Conservation (phyloP, 2,797 vertebrate genomes). For the Pogoniulus pusillus region DNA sequence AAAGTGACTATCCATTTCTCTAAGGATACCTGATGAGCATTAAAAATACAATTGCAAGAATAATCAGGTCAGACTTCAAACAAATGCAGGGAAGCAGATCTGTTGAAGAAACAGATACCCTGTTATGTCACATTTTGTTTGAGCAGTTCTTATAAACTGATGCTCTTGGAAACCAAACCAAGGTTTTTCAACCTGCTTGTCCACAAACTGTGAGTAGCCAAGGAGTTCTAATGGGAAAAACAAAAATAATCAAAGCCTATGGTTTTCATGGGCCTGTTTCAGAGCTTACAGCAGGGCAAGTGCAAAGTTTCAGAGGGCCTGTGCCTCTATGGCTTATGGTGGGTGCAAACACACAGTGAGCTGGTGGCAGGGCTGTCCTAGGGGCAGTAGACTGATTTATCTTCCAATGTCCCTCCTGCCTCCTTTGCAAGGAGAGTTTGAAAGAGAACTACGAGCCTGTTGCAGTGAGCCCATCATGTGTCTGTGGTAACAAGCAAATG, state of each 20-base stretch:
- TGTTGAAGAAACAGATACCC: conserved; percentile 43
- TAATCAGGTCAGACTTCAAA: conserved; percentile 66
- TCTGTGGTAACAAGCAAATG: neutral
- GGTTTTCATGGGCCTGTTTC: neutral
- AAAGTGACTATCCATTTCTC: conserved; percentile 48
- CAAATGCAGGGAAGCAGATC: conserved; percentile 34
- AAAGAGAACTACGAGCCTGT: neutral
- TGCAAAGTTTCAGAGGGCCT: neutral
- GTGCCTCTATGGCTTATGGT: neutral
- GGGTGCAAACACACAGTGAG: neutral
- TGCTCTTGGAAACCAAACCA: neutral
- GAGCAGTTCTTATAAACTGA: neutral
- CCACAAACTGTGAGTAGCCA: neutral
- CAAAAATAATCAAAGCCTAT: neutral
- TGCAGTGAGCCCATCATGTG: rapidly evolving
- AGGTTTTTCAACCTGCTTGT: neutral
- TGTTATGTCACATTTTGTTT: conserved; percentile 21
- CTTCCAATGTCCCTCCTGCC: neutral
- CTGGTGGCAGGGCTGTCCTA: too few relatives aligned
- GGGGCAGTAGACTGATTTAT: neutral
- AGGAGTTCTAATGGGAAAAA: neutral
- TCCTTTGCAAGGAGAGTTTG: neutral
- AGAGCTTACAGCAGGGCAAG: neutral
- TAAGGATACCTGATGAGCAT: conserved; percentile 53
- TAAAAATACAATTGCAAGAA: conserved; percentile 59